Evolutionary conservation across 2,888 invertebrate genomes (phyloP).

Genomic region (Cephonodes hylas): DNA sequence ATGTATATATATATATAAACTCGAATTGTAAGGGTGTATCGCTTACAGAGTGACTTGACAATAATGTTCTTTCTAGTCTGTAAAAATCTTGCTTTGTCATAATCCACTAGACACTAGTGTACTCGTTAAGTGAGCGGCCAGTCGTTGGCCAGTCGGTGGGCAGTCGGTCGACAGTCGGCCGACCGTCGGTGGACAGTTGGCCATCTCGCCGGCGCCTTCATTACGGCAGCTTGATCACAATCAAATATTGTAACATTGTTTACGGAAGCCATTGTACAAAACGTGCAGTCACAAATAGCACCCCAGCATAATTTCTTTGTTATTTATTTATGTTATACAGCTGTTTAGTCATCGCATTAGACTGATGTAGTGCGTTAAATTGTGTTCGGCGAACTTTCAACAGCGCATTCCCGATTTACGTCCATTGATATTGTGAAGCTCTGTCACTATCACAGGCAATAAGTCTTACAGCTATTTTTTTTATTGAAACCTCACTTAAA

Average conservation of each 20-base stretch:
- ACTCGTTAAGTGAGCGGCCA: background rate
- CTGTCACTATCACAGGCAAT: too few species aligned
- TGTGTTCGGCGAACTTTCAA: conserved; percentile 19
- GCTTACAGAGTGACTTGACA: conserved; percentile 73
- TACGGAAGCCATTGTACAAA: conserved; percentile 8
- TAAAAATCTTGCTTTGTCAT: conserved; percentile 63
- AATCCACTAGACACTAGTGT: conserved; percentile 31
- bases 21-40: conserved; percentile 72
- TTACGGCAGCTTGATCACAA: conserved; percentile 10
- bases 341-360: conserved; percentile 70
- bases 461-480: too few species aligned
- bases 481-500: too few species aligned
- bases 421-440: too few species aligned
- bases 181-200: background rate
- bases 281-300: conserved; percentile 28
- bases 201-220: background rate
- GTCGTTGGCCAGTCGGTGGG: background rate
- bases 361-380: conserved; percentile 67
- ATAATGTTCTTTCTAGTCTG: conserved; percentile 77
- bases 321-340: conserved; percentile 28
- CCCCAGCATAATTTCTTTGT: conserved; percentile 22
- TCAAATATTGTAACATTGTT: background rate
- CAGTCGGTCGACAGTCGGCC: background rate
- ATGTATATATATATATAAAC: conserved; percentile 53
- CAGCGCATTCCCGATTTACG: conserved; percentile 30